Percentiles rank a stretch among this genome's conserved stretches.
Evolutionary conservation across 2,113 vertebrate species (phyloP).

Genomic region (Cygnus atratus): DNA sequence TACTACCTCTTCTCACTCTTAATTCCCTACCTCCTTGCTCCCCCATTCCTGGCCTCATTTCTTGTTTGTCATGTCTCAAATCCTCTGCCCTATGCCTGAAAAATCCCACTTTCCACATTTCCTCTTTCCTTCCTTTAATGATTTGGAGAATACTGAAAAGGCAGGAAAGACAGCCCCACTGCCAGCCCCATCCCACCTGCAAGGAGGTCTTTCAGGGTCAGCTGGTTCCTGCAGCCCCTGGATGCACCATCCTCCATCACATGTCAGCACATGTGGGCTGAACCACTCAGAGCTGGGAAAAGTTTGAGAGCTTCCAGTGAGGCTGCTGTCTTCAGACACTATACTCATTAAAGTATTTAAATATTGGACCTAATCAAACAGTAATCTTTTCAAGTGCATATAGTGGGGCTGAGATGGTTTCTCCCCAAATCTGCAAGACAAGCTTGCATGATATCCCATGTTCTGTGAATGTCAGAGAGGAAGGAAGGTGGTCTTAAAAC

Average conservation of each 20-base stretch:
- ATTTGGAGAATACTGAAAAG: not conserved
- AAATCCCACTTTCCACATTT: not conserved
- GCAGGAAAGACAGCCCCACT: not conserved
- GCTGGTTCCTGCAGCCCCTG: not conserved
- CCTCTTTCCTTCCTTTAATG: not conserved
- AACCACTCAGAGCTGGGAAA: not conserved
- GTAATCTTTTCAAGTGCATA: not conserved
- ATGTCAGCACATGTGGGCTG: not conserved
- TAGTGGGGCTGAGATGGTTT: not conserved
- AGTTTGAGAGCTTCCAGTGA: not conserved
- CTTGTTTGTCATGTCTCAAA: not conserved
- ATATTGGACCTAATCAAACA: not conserved
- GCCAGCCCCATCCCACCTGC: not conserved
- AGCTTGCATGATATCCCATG: not conserved
- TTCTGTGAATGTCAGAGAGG: not conserved
- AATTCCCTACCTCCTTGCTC: not conserved
- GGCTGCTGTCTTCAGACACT: not conserved
- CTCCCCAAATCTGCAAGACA: not conserved
- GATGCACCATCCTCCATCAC: not conserved
- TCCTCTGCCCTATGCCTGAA: not conserved
- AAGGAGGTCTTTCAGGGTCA: not conserved
- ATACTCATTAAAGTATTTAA: not conserved
- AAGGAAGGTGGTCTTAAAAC: not conserved
- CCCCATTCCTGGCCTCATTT: not conserved
- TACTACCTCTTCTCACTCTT: not conserved